Percentiles rank a stretch among this genome's conserved stretches.
Evolutionary conservation across 2,888 invertebrate genomes (phyloP).

Genomic region (Antheraea assamensis): DNA sequence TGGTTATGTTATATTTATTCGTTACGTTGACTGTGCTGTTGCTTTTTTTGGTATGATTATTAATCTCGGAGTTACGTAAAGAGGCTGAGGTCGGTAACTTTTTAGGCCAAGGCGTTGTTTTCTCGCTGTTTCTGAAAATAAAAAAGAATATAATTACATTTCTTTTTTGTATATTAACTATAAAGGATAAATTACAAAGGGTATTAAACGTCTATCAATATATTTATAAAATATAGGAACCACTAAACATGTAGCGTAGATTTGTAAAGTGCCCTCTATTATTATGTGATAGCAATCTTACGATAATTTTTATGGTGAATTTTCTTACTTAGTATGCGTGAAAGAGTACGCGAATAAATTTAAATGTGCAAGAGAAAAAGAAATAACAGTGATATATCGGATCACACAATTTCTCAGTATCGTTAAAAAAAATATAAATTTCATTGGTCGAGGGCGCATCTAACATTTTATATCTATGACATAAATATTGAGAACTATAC

Average conservation of each 20-base stretch:
- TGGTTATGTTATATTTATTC: constrained; percentile 32
- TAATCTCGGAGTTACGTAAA: constrained; percentile 40
- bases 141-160: constrained; percentile 21
- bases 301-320: too few species aligned
- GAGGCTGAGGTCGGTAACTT: constrained; percentile 36
- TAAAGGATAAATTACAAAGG: not conserved
- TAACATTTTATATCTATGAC: too few species aligned
- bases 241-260: too few species aligned
- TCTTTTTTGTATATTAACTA: not conserved
- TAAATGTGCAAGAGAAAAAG: too few species aligned
- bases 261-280: too few species aligned
- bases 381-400: too few species aligned
- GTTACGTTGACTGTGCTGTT: constrained; percentile 29
- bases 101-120: constrained; percentile 53
- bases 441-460: too few species aligned
- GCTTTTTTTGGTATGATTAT: constrained; percentile 35
- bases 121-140: constrained; percentile 56
- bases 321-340: too few species aligned
- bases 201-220: not conserved
- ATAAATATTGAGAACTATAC: not conserved
- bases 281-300: too few species aligned
- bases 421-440: too few species aligned
- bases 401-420: too few species aligned
- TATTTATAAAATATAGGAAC: not conserved
- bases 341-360: too few species aligned